Evolutionary conservation across 2,113 vertebrate species (phyloP).

Genomic region (Poeciliopsis retropinna): DNA sequence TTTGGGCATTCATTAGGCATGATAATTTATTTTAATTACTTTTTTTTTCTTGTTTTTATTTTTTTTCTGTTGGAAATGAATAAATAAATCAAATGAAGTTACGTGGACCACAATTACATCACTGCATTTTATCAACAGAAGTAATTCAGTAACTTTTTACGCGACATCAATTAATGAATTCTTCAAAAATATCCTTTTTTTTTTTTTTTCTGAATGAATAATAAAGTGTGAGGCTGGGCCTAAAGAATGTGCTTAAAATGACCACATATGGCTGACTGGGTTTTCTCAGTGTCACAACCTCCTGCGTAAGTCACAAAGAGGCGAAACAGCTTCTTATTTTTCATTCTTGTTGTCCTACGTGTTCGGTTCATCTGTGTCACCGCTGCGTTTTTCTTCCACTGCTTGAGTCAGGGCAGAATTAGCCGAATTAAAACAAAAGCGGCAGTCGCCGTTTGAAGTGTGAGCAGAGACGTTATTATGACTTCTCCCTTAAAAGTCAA

Average conservation of each 20-base stretch:
- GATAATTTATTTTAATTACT: no score
- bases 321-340: conserved; percentile 64
- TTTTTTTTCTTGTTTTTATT: no score
- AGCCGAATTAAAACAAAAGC: conserved; percentile 64
- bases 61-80: no score
- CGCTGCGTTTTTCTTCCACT: conserved; percentile 33
- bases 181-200: not conserved
- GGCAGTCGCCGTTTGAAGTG: conserved; percentile 68
- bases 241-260: conserved; percentile 33
- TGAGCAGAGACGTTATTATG: conserved; percentile 73
- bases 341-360: conserved; percentile 63
- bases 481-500: conserved; percentile 72
- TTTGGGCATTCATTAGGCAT: no score
- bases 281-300: conserved; percentile 60
- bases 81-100: not conserved
- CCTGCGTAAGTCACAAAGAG: conserved; percentile 48
- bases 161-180: accelerated
- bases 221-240: not conserved
- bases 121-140: not conserved
- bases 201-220: not conserved
- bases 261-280: conserved; percentile 52
- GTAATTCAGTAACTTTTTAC: not conserved
- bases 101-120: not conserved
- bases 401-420: conserved; percentile 56
- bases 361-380: conserved; percentile 64